A percentile compares a stretch with the other conserved stretches of the same genome.
These are phyloP conservation scores for Diplodus puntazzo DNA, from an alignment of 2,797 vertebrate species.

Conservation along the genomic window DNA sequence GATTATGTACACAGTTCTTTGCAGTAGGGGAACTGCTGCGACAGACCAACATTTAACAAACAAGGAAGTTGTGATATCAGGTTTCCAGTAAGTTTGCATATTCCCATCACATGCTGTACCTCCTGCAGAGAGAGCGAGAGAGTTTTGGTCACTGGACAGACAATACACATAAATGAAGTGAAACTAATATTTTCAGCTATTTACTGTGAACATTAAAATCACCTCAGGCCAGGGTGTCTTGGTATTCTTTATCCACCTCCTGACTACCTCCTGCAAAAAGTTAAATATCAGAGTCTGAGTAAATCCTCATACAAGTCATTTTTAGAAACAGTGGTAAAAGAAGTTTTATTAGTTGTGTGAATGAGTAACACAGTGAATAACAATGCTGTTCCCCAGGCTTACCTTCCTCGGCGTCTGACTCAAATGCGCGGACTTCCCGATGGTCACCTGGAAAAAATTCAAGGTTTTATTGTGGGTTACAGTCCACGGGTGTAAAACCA, in stretches of 20 bases:
- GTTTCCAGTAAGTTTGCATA: neutral
- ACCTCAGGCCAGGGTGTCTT: neutral
- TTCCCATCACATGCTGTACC: accelerated
- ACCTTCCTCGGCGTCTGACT: neutral
- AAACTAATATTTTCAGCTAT: neutral
- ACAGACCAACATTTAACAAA: neutral
- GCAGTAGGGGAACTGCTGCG: accelerated
- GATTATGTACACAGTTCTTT: neutral
- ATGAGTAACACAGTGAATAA: neutral
- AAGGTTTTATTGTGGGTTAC: neutral
- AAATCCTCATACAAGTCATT: neutral
- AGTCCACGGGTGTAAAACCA: conserved; percentile 1
- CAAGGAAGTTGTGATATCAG: conserved; percentile 46
- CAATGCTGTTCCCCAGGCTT: neutral
- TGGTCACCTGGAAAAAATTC: conserved; percentile 19
- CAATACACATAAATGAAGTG: neutral
- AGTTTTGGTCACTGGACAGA: neutral
- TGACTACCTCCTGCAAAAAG: neutral
- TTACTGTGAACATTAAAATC: conserved; percentile 1
- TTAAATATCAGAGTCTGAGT: neutral
- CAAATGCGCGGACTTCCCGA: accelerated
- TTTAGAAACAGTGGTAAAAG: neutral
- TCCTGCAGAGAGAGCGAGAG: conserved; percentile 33
- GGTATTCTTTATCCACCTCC: accelerated
- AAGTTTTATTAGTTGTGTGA: neutral